Evolutionary conservation across 2,888 invertebrate genomes (phyloP).

Genomic region (Buathra laborator): DNA sequence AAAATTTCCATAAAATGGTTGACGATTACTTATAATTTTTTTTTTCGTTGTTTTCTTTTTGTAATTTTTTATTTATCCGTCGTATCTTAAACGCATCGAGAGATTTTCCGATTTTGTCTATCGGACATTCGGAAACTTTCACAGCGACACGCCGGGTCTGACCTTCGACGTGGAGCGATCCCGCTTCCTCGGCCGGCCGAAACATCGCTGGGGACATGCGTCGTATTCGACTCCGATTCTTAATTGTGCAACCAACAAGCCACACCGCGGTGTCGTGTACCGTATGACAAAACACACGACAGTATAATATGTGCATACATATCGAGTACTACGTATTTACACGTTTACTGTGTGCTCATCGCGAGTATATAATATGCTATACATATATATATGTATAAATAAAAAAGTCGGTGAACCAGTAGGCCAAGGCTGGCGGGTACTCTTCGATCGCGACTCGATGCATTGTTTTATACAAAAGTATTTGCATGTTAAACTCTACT

Average conservation of each 20-base stretch:
- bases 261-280: slow-evolving; percentile 34
- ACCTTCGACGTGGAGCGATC: slow-evolving; percentile 51
- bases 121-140: slow-evolving; percentile 52
- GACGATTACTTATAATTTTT: too few relatives aligned
- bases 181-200: slow-evolving; percentile 44
- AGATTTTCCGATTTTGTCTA: slow-evolving; percentile 13
- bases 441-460: slow-evolving; percentile 51
- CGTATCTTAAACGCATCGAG: not conserved
- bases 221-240: slow-evolving; percentile 30
- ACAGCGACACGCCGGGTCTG: slow-evolving; percentile 41
- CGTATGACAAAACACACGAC: slow-evolving; percentile 59
- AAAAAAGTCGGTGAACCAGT: slow-evolving; percentile 63
- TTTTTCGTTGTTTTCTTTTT: too few relatives aligned
- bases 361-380: slow-evolving; percentile 57
- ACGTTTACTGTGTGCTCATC: slow-evolving; percentile 67
- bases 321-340: slow-evolving; percentile 27
- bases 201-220: slow-evolving; percentile 11
- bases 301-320: slow-evolving; percentile 27
- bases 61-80: too few relatives aligned
- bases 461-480: not conserved
- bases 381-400: slow-evolving; percentile 15
- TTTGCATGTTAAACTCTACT: not conserved
- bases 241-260: slow-evolving; percentile 40
- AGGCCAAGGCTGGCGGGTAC: slow-evolving; percentile 70
- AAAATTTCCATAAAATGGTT: not conserved